phyloP scores from a whole-genome alignment of 2,888 invertebrate species.

The Coecobrya sp. region DNA sequence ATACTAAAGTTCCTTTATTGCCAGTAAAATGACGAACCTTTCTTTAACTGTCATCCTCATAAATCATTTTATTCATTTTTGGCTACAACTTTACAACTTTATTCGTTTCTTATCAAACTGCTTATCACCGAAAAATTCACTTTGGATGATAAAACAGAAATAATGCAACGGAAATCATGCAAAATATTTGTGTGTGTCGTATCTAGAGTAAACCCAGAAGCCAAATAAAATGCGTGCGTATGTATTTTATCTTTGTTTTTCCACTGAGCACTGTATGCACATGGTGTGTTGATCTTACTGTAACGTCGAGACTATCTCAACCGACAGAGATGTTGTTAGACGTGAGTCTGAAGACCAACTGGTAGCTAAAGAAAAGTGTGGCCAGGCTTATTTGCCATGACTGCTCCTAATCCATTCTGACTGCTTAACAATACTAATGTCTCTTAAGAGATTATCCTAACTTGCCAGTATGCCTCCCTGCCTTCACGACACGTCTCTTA shows the following conservation, averaged over 20 bases:
- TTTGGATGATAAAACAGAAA: neutral
- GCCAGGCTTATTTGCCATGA: constrained; percentile 68
- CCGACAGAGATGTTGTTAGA: constrained; percentile 56
- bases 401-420: constrained; percentile 78
- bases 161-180: neutral
- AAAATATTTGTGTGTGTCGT: neutral
- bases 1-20: too few relatives aligned
- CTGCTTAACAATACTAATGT: constrained; percentile 79
- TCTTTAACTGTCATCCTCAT: too few relatives aligned
- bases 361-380: constrained; percentile 77
- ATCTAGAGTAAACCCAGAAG: too few relatives aligned
- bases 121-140: neutral
- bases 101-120: neutral
- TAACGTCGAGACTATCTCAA: constrained; percentile 57
- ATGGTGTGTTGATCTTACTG: constrained; percentile 38
- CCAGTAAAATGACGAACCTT: too few relatives aligned
- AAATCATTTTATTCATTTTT: too few relatives aligned
- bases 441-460: constrained; percentile 67
- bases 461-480: constrained; percentile 55
- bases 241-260: neutral
- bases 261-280: constrained; percentile 10
- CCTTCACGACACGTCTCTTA: constrained; percentile 65
- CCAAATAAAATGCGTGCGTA: too few relatives aligned
- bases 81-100: neutral
- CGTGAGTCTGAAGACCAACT: constrained; percentile 73